phyloP scores from a whole-genome alignment of 2,113 vertebrate genomes.

The Pollachius pollachius region DNA sequence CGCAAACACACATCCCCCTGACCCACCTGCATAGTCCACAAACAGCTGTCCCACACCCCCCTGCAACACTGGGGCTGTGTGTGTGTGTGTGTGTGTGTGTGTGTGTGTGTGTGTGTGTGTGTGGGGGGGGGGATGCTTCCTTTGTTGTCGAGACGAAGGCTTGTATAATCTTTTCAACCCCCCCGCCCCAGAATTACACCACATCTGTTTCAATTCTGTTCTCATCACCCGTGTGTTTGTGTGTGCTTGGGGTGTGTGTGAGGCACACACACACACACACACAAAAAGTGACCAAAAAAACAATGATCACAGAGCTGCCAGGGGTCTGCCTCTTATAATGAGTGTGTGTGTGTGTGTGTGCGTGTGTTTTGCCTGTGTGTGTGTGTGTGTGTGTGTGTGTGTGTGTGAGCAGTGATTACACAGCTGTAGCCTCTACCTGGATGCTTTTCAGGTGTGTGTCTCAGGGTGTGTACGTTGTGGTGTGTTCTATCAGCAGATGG shows the following conservation, averaged over 20 bases:
- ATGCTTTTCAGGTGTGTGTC: not conserved
- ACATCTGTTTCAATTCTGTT: not conserved
- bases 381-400: no score
- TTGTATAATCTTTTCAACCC: no score
- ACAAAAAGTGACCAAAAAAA: conserved; percentile 27
- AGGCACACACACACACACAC: not conserved
- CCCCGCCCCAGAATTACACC: not conserved
- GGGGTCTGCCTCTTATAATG: conserved; percentile 37
- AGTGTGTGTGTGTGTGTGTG: not conserved
- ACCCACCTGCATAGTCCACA: no score
- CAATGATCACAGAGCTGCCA: conserved; percentile 52
- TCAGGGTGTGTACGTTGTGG: conserved; percentile 29
- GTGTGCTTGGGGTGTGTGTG: conserved; percentile 25
- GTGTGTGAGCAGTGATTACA: no score
- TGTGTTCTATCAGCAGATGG: conserved; percentile 44
- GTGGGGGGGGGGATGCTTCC: no score
- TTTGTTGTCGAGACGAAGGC: no score
- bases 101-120: no score
- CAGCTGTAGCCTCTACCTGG: not conserved
- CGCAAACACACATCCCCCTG: no score
- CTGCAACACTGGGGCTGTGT: not conserved
- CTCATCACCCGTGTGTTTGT: not conserved
- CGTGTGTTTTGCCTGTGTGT: no score
- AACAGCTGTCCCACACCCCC: no score
- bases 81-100: conserved; percentile 13